Evolutionary conservation across 2,113 vertebrate genomes (phyloP), one percentile per base, ranked within the genome.

Genomic region (Cyanocitta stelleri): DNA sequence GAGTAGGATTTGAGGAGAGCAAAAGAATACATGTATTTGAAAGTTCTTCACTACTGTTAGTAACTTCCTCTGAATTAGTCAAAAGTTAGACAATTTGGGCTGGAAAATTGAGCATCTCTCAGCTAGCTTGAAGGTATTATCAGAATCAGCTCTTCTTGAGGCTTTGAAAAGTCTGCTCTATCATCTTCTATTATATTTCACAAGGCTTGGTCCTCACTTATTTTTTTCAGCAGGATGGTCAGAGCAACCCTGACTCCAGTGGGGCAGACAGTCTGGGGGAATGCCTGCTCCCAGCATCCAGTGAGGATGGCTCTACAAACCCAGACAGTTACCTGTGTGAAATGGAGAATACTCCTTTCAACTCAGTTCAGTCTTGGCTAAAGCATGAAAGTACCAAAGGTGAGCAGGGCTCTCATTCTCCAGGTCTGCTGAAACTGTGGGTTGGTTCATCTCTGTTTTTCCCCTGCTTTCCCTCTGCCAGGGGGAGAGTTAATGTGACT

Each of bases 331-430:
- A 96, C 74, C 90, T 98, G 33, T 96, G 97, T 39, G 98, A 98
- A 93, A 96, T 97, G 91, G 98, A 98, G 85, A 95, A 96, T 4
- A 87, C 91, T 66, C 74, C 98, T 6, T 97, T 98, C 90, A 96
- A 96, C 61, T 97, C 97, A 8, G 96, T 98, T 46, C 97, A 91
- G 67, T 98, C 98, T 89, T 98, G 98, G 98, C 96, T 98, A 86
- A 98, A 98, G 69, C 97, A 97, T 0, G 98, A 98, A 49, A 95
- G 87, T 85, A 90, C 75, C 72, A 97, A 95, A 98, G 98, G 98
- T 98, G 72, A 96, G 97, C 41, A 46, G 20, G 16, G n/a, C 33
- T 61, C 55, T 69, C 11, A 26, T 76, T 83, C 48, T 63, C 64
- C 10, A 52, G 22, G 9, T 93, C 48, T 92, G 54, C 49, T 73